phyloP scores from a whole-genome alignment of 2,113 vertebrate genomes.

The Solenodon paradoxus region DNA sequence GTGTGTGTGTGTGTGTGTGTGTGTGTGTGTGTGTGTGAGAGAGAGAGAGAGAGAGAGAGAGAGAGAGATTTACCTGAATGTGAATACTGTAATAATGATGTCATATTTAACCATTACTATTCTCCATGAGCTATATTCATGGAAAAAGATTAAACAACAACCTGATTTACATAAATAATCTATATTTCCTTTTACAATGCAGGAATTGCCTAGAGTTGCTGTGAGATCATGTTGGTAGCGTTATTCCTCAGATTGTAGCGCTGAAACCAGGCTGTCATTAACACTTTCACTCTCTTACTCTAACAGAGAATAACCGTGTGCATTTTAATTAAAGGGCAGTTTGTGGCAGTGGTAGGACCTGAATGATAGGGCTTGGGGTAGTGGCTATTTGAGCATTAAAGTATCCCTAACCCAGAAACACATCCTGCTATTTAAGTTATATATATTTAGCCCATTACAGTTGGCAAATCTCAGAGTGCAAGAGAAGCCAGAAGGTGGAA shows the following conservation, averaged over 20 bases:
- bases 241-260: neutral
- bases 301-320: conserved; percentile 26
- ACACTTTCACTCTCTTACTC: conserved; percentile 21
- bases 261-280: conserved; percentile 43
- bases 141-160: conserved; percentile 56
- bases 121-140: neutral
- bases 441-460: conserved; percentile 36
- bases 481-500: neutral
- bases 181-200: conserved; percentile 23
- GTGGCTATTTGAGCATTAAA: neutral
- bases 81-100: conserved; percentile 71
- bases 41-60: no score
- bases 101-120: conserved; percentile 75
- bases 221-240: conserved; percentile 28
- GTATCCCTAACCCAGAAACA: neutral
- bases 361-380: rapidly evolving
- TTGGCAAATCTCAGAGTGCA: neutral
- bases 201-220: conserved; percentile 26
- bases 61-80: conserved; percentile 73
- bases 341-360: neutral
- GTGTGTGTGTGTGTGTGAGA: rapidly evolving
- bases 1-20: no score
- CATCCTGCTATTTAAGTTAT: neutral
- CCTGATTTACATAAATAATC: conserved; percentile 44
- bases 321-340: conserved; percentile 52